Percentiles rank a stretch among this genome's conserved stretches.
Evolutionary conservation across 2,113 vertebrate species (phyloP).

Genomic region (cattle (Bos taurus)): DNA sequence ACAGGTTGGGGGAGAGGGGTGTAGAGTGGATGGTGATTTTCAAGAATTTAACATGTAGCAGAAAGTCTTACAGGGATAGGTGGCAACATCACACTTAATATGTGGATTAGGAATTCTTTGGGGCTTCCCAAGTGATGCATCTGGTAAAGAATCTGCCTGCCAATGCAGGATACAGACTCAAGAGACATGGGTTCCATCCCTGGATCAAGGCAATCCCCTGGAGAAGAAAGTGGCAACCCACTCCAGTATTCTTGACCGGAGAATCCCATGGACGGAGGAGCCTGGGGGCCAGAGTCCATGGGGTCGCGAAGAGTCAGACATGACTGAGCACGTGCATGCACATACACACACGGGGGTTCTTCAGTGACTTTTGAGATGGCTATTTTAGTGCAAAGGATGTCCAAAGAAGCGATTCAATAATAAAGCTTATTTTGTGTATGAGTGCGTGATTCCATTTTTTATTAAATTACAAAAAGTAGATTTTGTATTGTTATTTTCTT

Average conservation of each 20-base stretch:
- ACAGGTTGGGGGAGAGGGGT: accelerated
- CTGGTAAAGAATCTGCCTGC: not conserved
- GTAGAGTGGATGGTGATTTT: not conserved
- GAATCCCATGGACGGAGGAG: not conserved
- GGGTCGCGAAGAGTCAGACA: accelerated
- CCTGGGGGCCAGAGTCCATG: not conserved
- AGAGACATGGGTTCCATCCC: not conserved
- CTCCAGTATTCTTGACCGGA: not conserved
- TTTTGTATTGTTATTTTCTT: not conserved
- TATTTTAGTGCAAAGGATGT: not conserved
- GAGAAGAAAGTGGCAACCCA: not conserved
- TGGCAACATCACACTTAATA: not conserved
- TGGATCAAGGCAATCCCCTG: not conserved
- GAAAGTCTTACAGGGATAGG: not conserved
- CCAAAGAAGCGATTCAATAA: not conserved
- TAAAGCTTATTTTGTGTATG: not conserved
- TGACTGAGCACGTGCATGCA: not conserved
- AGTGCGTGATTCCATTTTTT: not conserved
- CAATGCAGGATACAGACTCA: not conserved
- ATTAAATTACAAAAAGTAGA: not conserved
- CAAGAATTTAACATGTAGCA: not conserved
- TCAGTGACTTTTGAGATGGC: not conserved
- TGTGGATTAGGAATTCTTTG: not conserved
- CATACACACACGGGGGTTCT: not conserved
- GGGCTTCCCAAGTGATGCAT: not conserved